Percentiles rank a stretch among this genome's conserved stretches.
Evolutionary conservation across 1,140 invertebrate species (phyloP).

Genomic region (Pogonus chalceus): DNA sequence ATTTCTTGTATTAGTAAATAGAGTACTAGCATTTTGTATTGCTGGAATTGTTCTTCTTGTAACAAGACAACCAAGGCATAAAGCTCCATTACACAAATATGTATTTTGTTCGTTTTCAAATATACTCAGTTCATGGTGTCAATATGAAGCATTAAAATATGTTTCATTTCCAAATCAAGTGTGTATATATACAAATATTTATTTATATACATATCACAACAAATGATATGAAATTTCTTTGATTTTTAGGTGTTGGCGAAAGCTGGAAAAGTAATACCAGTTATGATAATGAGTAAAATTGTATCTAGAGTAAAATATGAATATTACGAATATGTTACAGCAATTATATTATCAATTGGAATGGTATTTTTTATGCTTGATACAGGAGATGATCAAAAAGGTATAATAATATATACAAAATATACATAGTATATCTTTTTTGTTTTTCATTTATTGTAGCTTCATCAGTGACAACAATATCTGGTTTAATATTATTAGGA

Average conservation of each 20-base stretch:
- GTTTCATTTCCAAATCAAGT: slow-evolving; percentile 97
- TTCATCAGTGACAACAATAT: slow-evolving; percentile 64
- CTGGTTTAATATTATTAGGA: slow-evolving; percentile 76
- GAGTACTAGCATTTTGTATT: slow-evolving; percentile 73
- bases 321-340: slow-evolving; percentile 87
- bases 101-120: slow-evolving; percentile 95
- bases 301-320: slow-evolving; percentile 83
- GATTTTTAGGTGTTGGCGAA: slow-evolving; percentile 74
- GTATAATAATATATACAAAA: no score
- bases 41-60: slow-evolving; percentile 47
- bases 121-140: slow-evolving; percentile 98
- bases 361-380: slow-evolving; percentile 86
- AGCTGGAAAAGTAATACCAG: slow-evolving; percentile 91
- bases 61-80: slow-evolving; percentile 57
- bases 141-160: slow-evolving; percentile 98
- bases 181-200: slow-evolving; percentile 4
- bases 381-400: slow-evolving; percentile 38
- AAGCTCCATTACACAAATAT: slow-evolving; percentile 90
- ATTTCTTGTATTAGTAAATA: slow-evolving; percentile 90
- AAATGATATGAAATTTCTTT: neutral
- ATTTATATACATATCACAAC: neutral
- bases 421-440: no score
- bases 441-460: slow-evolving; percentile 29
- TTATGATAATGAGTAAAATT: slow-evolving; percentile 96
- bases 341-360: slow-evolving; percentile 79